These are phyloP conservation scores for Malurus melanocephalus DNA, from an alignment of 2,113 vertebrate genomes.

Conservation along the genomic window DNA sequence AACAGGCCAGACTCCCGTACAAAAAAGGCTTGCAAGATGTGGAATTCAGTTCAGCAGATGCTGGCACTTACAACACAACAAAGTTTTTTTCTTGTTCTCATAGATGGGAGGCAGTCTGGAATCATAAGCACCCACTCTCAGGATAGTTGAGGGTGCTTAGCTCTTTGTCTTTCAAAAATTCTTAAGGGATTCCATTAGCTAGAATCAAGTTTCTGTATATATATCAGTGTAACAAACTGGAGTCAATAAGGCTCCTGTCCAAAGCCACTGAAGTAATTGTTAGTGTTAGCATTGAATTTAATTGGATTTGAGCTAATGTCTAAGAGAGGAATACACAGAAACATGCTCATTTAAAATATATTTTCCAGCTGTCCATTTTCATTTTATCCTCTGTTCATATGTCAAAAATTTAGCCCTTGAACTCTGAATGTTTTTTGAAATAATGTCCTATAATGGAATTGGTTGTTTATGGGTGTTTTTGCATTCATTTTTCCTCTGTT, in stretches of 20 bases:
- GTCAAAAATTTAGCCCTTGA: not conserved
- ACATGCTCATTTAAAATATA: not conserved
- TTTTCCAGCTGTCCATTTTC: conserved; percentile 5
- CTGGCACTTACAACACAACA: not conserved
- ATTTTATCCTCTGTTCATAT: not conserved
- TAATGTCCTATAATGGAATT: not conserved
- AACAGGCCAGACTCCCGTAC: not conserved
- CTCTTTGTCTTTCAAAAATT: not conserved
- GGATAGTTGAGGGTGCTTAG: not conserved
- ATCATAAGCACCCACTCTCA: not conserved
- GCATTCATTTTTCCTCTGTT: not conserved
- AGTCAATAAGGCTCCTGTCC: not conserved
- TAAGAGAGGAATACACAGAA: not conserved
- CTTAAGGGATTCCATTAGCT: not conserved
- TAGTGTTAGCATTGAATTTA: not conserved
- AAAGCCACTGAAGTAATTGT: not conserved
- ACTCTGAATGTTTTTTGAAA: not conserved
- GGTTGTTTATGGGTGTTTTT: not conserved
- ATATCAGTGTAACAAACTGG: not conserved
- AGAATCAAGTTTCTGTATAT: not conserved
- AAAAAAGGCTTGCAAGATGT: not conserved
- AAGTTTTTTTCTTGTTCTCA: not conserved
- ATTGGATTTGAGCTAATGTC: not conserved
- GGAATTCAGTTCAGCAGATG: not conserved
- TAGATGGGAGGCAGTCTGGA: not conserved